These are phyloP conservation scores for Cassiopea andromeda DNA, from an alignment of 30 jellyfish, hydroid and myxozoan species.

Conservation along the genomic window DNA sequence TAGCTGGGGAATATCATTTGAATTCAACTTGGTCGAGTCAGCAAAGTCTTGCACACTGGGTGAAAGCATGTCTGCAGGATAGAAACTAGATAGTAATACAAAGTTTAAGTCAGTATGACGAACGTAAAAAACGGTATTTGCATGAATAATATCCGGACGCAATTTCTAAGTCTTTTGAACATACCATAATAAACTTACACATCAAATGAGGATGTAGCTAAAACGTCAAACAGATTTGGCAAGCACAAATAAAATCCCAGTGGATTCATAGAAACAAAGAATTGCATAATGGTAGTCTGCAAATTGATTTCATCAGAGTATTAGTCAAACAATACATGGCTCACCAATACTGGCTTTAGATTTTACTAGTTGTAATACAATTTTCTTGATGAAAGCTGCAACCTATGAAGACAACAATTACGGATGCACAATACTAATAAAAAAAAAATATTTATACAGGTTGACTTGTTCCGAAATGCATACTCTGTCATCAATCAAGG, in stretches of 20 bases:
- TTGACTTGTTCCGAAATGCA: neutral
- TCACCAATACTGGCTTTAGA: conserved; percentile 51
- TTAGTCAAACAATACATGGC: neutral
- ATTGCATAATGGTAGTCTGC: neutral
- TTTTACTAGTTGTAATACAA: conserved; percentile 40
- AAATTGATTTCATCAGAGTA: neutral
- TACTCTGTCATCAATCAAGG: neutral
- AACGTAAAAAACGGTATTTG: too few species aligned
- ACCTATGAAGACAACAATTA: conserved; percentile 25
- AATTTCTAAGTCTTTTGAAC: too few species aligned
- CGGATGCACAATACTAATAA: neutral
- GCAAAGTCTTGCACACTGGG: conserved; percentile 32
- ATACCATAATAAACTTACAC: too few species aligned
- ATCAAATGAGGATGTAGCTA: too few species aligned
- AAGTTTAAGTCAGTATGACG: neutral
- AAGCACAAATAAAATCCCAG: too few species aligned
- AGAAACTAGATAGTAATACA: neutral
- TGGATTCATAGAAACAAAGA: too few species aligned
- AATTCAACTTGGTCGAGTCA: conserved; percentile 61
- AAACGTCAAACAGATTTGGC: too few species aligned
- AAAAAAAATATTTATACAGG: too few species aligned
- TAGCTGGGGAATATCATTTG: conserved; percentile 71
- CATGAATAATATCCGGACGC: too few species aligned
- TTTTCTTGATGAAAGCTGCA: conserved; percentile 69
- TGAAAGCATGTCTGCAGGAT: neutral